A percentile compares a stretch with the other conserved stretches of the same genome.
Evolutionary conservation across 2,113 vertebrate species (phyloP).

Genomic region (Meleagris gallopavo): DNA sequence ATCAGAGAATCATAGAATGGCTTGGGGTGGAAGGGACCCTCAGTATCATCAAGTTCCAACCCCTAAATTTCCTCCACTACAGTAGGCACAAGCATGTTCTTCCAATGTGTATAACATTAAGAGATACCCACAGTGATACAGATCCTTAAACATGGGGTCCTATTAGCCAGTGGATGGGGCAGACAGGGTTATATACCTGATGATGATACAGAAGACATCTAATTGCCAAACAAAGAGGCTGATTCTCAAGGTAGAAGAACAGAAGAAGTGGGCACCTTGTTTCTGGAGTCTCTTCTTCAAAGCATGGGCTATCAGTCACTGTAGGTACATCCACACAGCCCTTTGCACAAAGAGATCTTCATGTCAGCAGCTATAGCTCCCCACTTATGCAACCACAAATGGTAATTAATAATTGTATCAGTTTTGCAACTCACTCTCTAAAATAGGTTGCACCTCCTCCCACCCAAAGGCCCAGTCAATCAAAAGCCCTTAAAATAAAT

Average conservation of each 20-base stretch:
- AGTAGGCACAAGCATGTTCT: background rate
- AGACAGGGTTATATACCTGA: background rate
- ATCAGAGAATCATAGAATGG: too few species aligned
- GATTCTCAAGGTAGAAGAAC: background rate
- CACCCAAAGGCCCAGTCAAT: constrained; percentile 53
- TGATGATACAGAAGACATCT: background rate
- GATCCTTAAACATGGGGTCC: background rate
- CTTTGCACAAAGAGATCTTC: background rate
- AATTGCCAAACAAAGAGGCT: background rate
- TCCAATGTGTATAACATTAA: background rate
- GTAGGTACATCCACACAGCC: background rate
- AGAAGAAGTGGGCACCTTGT: background rate
- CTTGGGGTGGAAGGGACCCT: too few species aligned
- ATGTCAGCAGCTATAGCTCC: background rate
- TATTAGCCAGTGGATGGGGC: background rate
- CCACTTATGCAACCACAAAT: constrained; percentile 31
- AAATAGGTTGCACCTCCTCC: constrained; percentile 52
- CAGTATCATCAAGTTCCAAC: too few species aligned
- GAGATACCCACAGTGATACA: background rate
- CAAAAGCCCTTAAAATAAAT: constrained; percentile 62
- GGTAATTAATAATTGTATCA: constrained; percentile 56
- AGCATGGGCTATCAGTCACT: background rate
- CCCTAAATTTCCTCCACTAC: background rate
- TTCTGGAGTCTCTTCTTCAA: background rate
- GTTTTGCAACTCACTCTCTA: constrained; percentile 26